A percentile compares a stretch with the other conserved stretches of the same genome.
Conservation (phyloP, 53 echinoderm and acorn worm species). For the Echinometra lucunter region DNA sequence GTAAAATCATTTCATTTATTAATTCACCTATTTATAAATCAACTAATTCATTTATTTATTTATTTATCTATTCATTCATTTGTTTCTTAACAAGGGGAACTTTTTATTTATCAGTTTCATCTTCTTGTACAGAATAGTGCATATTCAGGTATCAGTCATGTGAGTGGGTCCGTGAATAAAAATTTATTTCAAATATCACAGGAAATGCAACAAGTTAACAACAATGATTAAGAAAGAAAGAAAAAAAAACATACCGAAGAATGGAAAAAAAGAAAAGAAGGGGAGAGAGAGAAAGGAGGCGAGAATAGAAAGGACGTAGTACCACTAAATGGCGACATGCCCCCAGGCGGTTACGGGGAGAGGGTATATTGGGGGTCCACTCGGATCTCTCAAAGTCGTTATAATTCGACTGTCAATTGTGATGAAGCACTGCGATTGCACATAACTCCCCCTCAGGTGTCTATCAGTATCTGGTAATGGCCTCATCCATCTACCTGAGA, state of each 20-base stretch:
- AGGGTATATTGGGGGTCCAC: conserved; percentile 11
- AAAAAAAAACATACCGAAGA: background rate
- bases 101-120: too few relatives aligned
- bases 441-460: conserved; percentile 66
- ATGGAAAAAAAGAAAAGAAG: background rate
- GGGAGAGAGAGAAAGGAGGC: background rate
- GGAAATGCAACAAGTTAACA: too few relatives aligned
- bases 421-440: conserved; percentile 64
- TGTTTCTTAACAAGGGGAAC: too few relatives aligned
- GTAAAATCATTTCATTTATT: too few relatives aligned
- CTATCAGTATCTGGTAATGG: conserved; percentile 66
- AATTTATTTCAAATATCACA: too few relatives aligned
- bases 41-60: too few relatives aligned
- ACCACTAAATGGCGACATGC: conserved; percentile 39
- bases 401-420: conserved; percentile 63
- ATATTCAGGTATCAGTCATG: too few relatives aligned
- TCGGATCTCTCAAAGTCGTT: conserved; percentile 18
- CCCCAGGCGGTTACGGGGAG: conserved; percentile 11
- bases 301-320: background rate
- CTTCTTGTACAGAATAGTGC: too few relatives aligned
- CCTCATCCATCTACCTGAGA: conserved; percentile 58
- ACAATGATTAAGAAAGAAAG: background rate
- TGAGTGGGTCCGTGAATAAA: too few relatives aligned
- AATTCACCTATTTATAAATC: too few relatives aligned
- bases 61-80: too few relatives aligned